These are phyloP conservation scores for Pelmatolapia mariae DNA, from an alignment of 2,113 vertebrate species.

Conservation along the genomic window DNA sequence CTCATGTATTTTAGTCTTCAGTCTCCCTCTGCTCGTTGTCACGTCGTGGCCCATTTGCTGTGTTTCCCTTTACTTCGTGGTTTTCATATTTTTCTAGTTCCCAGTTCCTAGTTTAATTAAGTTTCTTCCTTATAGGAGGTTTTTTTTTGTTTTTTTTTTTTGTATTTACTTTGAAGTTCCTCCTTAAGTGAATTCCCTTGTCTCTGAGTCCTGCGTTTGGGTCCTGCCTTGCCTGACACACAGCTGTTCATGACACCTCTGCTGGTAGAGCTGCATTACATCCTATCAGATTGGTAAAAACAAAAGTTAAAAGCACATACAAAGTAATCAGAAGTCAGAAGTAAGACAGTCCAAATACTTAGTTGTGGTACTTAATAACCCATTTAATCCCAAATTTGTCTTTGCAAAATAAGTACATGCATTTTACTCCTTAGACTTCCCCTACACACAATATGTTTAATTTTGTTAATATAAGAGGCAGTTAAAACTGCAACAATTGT, in stretches of 20 bases:
- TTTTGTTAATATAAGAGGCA: neutral
- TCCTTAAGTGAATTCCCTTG: neutral
- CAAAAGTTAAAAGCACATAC: neutral
- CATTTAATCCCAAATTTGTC: neutral
- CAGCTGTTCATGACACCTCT: neutral
- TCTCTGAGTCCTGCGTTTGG: neutral
- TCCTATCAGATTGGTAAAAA: neutral
- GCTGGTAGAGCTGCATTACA: neutral
- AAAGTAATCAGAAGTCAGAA: neutral
- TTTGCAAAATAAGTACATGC: neutral
- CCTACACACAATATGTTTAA: neutral
- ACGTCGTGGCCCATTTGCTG: neutral
- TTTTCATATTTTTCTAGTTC: neutral
- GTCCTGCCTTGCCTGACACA: neutral
- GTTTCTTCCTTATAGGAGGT: neutral
- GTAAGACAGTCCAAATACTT: neutral
- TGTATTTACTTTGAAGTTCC: neutral
- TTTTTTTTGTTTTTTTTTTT: neutral
- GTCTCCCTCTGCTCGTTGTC: neutral
- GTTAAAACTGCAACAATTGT: rapidly evolving
- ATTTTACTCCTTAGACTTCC: neutral
- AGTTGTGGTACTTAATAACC: neutral
- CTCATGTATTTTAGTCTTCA: neutral
- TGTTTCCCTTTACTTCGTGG: neutral
- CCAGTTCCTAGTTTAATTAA: neutral